Conservation (phyloP, 2,113 vertebrate genomes). For the Mormyrus iriodes region DNA sequence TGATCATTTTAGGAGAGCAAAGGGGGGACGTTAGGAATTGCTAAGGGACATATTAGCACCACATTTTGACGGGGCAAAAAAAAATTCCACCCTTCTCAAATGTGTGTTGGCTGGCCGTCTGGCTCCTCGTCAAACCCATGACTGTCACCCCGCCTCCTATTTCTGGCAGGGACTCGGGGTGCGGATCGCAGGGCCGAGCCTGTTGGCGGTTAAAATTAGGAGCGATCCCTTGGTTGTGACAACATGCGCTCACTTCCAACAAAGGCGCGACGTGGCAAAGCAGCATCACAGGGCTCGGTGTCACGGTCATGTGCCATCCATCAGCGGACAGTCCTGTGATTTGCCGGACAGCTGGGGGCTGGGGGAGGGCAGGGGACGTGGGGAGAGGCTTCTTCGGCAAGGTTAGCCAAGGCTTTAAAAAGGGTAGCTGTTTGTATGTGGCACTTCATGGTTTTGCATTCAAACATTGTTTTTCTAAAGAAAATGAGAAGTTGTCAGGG, state of each 20-base stretch:
- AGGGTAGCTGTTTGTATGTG: slow-evolving; percentile 23
- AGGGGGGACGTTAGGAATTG: slow-evolving; percentile 8
- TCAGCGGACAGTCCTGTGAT: slow-evolving; percentile 41
- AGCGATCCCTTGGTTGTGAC: slow-evolving; percentile 49
- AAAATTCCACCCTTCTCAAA: slow-evolving; percentile 76
- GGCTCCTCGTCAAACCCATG: slow-evolving; percentile 68
- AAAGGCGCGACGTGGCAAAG: slow-evolving; percentile 51
- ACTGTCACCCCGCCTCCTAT: slow-evolving; percentile 71
- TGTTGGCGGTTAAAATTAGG: slow-evolving; percentile 74
- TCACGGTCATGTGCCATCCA: slow-evolving; percentile 47
- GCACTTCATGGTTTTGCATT: neutral
- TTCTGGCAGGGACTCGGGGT: slow-evolving; percentile 66
- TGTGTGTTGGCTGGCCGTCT: slow-evolving; percentile 67
- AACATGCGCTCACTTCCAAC: slow-evolving; percentile 60
- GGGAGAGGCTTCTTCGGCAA: slow-evolving; percentile 5
- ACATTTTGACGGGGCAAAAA: slow-evolving; percentile 70
- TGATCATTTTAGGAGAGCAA: neutral
- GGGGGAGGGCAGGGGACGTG: neutral
- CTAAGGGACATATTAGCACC: slow-evolving; percentile 66
- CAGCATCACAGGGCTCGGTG: slow-evolving; percentile 36
- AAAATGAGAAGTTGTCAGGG: neutral
- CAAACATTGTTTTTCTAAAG: neutral
- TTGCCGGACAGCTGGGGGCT: slow-evolving; percentile 37
- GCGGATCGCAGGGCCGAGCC: slow-evolving; percentile 55
- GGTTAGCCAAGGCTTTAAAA: slow-evolving; percentile 22